Conservation (phyloP, 2,797 vertebrate genomes). For the Pristis pectinata region DNA sequence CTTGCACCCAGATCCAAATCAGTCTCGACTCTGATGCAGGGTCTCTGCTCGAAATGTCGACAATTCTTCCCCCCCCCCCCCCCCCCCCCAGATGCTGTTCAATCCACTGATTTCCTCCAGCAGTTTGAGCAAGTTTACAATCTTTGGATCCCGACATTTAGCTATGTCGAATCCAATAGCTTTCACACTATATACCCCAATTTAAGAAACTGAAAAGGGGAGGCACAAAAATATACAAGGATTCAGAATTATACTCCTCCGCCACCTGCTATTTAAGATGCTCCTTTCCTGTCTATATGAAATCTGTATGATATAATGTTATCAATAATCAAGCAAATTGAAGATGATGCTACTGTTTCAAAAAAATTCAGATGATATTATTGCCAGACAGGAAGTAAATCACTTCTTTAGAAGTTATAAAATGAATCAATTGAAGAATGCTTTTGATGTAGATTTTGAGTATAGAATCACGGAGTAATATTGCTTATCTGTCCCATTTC, state of each 20-base stretch:
- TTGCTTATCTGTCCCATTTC: neutral
- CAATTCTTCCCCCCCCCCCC: too few species aligned
- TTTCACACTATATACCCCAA: neutral
- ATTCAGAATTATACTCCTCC: neutral
- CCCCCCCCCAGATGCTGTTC: too few species aligned
- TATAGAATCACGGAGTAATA: neutral
- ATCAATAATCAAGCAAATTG: constrained; percentile 4
- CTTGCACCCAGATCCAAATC: too few species aligned
- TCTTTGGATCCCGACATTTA: too few species aligned
- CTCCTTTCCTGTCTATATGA: neutral
- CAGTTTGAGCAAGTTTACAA: too few species aligned
- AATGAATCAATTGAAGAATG: neutral
- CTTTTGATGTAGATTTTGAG: constrained; percentile 18
- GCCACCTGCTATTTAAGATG: neutral
- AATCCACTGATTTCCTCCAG: too few species aligned
- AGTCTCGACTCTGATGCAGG: too few species aligned
- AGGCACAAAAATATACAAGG: neutral
- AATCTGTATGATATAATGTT: neutral
- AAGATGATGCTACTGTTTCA: neutral
- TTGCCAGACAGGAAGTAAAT: constrained; percentile 28
- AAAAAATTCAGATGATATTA: neutral
- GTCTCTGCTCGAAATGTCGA: too few species aligned
- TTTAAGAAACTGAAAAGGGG: neutral
- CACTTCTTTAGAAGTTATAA: neutral
- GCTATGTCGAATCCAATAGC: neutral